Evolutionary conservation across 2,113 vertebrate genomes (phyloP).

Genomic region (Oryzias celebensis): DNA sequence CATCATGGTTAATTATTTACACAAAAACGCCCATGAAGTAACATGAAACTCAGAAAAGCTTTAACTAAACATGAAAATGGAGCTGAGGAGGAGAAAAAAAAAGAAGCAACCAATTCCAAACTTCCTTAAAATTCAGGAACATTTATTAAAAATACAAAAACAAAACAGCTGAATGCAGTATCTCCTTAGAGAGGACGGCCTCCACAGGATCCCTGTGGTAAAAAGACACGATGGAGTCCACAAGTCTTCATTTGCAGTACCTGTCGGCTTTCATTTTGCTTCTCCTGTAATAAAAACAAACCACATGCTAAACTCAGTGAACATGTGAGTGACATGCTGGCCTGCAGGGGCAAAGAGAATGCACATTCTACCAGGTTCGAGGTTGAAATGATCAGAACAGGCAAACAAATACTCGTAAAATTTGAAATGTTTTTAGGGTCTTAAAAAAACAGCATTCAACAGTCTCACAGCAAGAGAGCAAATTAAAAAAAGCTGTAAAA

Average conservation of each 20-base stretch:
- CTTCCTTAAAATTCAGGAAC: background rate
- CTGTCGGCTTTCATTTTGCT: constrained; percentile 95
- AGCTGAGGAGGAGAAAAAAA: background rate
- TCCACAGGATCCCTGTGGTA: constrained; percentile 17
- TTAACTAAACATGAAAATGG: background rate
- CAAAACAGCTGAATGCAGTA: background rate
- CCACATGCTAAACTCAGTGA: background rate
- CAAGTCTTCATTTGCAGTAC: constrained; percentile 90
- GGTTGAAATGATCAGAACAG: too few species aligned
- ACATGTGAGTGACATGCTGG: too few species aligned
- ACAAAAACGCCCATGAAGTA: background rate
- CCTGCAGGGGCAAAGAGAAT: too few species aligned
- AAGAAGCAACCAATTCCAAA: background rate
- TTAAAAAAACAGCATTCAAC: too few species aligned
- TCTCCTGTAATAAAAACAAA: constrained; percentile 79
- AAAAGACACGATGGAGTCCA: background rate
- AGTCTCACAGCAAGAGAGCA: too few species aligned
- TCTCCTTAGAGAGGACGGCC: background rate
- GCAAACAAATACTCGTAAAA: too few species aligned
- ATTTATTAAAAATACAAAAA: constrained; percentile 57
- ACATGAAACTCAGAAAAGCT: background rate
- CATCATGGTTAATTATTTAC: constrained; percentile 22
- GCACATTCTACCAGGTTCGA: too few species aligned
- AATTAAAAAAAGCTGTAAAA: too few species aligned
- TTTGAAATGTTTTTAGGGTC: too few species aligned